Conservation (phyloP, 2,888 invertebrate species). For the Endomychus coccineus region DNA sequence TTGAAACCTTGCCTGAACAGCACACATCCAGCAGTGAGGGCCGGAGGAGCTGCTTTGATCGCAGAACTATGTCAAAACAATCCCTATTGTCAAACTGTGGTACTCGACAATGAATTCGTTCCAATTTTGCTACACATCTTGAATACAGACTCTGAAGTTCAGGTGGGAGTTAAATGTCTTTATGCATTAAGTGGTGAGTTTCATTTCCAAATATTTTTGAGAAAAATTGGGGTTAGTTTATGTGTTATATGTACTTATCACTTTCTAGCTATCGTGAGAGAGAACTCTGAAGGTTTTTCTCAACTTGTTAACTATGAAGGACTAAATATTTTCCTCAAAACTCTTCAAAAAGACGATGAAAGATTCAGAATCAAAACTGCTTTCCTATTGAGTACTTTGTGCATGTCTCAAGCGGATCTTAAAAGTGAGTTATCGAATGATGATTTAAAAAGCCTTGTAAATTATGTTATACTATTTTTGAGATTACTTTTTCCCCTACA, state of each 20-base stretch:
- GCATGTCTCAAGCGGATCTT: slow-evolving; percentile 46
- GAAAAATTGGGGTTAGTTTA: too few species aligned
- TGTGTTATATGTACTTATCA: too few species aligned
- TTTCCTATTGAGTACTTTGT: slow-evolving; percentile 61
- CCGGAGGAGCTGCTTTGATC: slow-evolving; percentile 59
- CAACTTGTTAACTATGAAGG: slow-evolving; percentile 60
- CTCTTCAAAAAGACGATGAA: slow-evolving; percentile 51
- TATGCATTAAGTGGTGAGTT: slow-evolving; percentile 74
- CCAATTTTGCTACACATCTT: slow-evolving; percentile 54
- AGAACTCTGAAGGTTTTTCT: slow-evolving; percentile 52
- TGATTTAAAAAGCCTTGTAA: neutral
- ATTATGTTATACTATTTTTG: slow-evolving; percentile 2
- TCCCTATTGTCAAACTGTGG: slow-evolving; percentile 66
- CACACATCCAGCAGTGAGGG: slow-evolving; percentile 54
- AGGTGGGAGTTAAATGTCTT: slow-evolving; percentile 60
- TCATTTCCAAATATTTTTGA: too few species aligned
- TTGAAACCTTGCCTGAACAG: slow-evolving; percentile 61
- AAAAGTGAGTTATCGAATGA: slow-evolving; percentile 47
- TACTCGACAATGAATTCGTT: slow-evolving; percentile 59
- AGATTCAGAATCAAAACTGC: slow-evolving; percentile 63
- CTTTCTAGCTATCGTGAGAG: slow-evolving; percentile 56
- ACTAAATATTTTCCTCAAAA: slow-evolving; percentile 53
- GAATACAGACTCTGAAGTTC: slow-evolving; percentile 50
- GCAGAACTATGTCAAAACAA: slow-evolving; percentile 83
- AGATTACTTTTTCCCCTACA: slow-evolving; percentile 21